Evolutionary conservation across 2,113 vertebrate genomes (phyloP).

Genomic region (Andinoacara biseriatus): DNA sequence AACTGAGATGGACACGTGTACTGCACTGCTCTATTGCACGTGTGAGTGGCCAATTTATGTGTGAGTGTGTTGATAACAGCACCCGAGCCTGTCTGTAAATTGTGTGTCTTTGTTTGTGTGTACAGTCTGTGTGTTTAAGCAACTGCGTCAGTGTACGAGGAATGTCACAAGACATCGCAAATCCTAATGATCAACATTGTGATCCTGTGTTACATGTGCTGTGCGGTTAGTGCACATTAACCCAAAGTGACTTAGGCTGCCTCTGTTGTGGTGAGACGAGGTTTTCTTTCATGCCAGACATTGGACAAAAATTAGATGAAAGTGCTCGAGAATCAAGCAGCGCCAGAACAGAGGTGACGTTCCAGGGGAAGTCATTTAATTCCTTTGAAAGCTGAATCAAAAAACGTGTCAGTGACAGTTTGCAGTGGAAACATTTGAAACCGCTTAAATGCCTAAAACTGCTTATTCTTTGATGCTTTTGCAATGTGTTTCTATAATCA

Average conservation of each 20-base stretch:
- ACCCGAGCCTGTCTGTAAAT: constrained; percentile 14
- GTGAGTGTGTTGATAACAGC: constrained; percentile 16
- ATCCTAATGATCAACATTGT: constrained; percentile 66
- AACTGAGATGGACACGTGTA: constrained; percentile 15
- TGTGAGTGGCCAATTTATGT: constrained; percentile 24
- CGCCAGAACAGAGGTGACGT: neutral
- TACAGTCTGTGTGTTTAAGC: constrained; percentile 19
- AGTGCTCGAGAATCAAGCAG: neutral
- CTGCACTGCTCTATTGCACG: neutral
- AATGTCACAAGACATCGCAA: constrained; percentile 67
- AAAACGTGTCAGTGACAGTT: neutral
- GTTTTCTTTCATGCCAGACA: neutral
- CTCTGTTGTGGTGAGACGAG: constrained; percentile 8
- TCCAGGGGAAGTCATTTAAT: constrained; percentile 7
- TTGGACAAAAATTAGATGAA: neutral
- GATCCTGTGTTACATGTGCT: constrained; percentile 59
- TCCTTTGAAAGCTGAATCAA: constrained; percentile 17
- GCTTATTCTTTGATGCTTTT: neutral
- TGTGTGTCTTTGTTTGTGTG: constrained; percentile 47
- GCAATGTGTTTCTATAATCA: constrained; percentile 6
- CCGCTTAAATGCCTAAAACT: neutral
- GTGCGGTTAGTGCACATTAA: constrained; percentile 20
- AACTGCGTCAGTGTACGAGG: constrained; percentile 45
- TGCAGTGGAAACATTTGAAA: constrained; percentile 22
- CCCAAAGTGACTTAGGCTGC: neutral